These are phyloP conservation scores for Ceratina calcarata DNA, from an alignment of 1,140 invertebrate species.

Conservation along the genomic window DNA sequence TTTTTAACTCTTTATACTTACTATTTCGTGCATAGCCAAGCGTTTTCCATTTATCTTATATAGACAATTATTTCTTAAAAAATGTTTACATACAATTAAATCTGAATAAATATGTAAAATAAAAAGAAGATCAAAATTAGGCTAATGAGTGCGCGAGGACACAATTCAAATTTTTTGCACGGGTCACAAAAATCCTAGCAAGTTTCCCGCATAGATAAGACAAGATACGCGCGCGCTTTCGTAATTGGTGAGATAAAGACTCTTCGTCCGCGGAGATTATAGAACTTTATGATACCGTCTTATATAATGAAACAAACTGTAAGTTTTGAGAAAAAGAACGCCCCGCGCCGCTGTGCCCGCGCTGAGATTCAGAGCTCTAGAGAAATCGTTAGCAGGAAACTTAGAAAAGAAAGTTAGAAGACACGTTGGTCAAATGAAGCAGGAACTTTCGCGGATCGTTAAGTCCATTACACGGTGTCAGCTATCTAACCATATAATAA, in stretches of 20 bases:
- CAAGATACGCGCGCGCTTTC: not conserved
- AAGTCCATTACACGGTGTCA: constrained; percentile 40
- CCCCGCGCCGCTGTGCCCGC: not conserved
- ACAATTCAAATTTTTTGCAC: not conserved
- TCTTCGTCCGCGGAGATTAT: not conserved
- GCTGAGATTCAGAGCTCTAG: constrained; percentile 18
- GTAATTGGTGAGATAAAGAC: constrained; percentile 22
- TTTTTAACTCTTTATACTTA: no score
- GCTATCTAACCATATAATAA: constrained; percentile 28
- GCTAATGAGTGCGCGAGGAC: no score
- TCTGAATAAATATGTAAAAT: no score
- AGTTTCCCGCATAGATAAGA: not conserved
- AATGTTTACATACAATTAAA: no score
- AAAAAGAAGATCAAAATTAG: no score
- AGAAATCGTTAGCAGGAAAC: constrained; percentile 39
- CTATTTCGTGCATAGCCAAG: no score
- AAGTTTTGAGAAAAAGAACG: not conserved
- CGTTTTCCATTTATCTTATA: no score
- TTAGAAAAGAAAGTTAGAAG: constrained; percentile 45
- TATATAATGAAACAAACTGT: constrained; percentile 37
- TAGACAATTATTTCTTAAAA: no score
- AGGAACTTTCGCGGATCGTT: constrained; percentile 37
- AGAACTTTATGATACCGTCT: constrained; percentile 13
- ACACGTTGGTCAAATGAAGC: constrained; percentile 48
- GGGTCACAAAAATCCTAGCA: not conserved